Conservation (phyloP, 2,797 vertebrate genomes). For the Cyclura pinguis region DNA sequence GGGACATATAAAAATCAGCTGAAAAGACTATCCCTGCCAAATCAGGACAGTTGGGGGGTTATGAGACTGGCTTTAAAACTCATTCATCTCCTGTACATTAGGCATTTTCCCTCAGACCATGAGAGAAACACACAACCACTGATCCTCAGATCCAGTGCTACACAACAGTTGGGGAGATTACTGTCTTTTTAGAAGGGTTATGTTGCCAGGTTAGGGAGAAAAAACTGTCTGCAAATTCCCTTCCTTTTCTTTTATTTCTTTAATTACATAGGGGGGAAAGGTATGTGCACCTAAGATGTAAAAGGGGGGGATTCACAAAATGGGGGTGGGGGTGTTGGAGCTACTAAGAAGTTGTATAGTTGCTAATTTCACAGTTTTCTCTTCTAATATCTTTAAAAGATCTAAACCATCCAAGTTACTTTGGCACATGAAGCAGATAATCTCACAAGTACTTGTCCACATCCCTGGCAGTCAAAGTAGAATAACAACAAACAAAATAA, state of each 20-base stretch:
- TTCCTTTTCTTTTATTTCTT: neutral
- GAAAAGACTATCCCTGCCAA: too few species aligned
- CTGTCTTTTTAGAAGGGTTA: neutral
- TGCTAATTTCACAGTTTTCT: neutral
- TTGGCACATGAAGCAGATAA: neutral
- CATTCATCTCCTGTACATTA: neutral
- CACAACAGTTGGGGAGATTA: neutral
- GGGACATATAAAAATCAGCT: too few species aligned
- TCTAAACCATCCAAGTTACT: neutral
- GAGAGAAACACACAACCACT: neutral
- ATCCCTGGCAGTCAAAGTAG: neutral
- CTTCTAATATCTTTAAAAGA: too few species aligned
- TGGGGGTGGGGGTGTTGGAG: neutral
- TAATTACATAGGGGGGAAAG: neutral
- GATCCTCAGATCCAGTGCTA: neutral
- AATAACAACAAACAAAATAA: neutral
- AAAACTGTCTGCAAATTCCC: neutral
- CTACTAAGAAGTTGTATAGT: neutral
- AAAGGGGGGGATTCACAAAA: neutral
- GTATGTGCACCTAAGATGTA: neutral
- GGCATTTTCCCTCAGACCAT: neutral
- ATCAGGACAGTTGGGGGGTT: too few species aligned
- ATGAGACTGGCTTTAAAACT: neutral
- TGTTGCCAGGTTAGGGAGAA: neutral
- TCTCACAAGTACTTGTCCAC: neutral